phyloP scores from a whole-genome alignment of 2,888 invertebrate species.

The Charanyca ferruginea region DNA sequence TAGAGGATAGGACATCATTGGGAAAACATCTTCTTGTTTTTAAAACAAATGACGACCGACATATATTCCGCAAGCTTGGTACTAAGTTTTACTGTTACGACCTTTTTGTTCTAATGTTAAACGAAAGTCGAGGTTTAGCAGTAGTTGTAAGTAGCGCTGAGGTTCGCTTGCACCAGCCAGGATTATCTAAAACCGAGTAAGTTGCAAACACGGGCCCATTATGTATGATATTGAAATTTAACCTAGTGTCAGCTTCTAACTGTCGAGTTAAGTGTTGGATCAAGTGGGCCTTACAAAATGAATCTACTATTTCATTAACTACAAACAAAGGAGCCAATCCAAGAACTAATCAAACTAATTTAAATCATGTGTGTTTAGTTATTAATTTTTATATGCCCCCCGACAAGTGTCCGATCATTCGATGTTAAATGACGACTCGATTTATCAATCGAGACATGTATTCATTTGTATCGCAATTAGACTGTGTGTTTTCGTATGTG shows the following conservation, averaged over 20 bases:
- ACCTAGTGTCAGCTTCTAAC: background rate
- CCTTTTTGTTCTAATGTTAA: no score
- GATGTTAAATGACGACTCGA: slow-evolving; percentile 61
- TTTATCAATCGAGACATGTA: slow-evolving; percentile 68
- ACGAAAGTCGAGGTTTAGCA: no score
- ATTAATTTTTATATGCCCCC: slow-evolving; percentile 43
- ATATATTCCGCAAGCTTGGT: no score
- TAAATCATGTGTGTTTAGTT: slow-evolving; percentile 46
- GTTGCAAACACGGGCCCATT: no score
- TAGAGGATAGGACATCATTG: no score
- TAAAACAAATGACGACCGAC: no score
- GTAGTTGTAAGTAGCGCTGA: no score
- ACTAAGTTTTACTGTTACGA: no score
- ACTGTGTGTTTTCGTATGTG: slow-evolving; percentile 76
- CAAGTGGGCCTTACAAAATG: background rate
- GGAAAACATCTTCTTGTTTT: no score
- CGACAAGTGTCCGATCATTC: slow-evolving; percentile 60
- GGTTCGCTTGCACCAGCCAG: no score
- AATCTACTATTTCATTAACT: slow-evolving; percentile 21
- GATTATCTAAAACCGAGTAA: no score
- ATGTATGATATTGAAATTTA: no score
- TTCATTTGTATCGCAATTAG: slow-evolving; percentile 88
- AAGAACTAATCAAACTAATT: slow-evolving; percentile 46
- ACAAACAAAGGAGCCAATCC: slow-evolving; percentile 34
- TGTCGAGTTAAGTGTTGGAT: background rate